These are phyloP conservation scores for Elegia similella DNA, from an alignment of 2,888 invertebrate genomes.

Conservation along the genomic window DNA sequence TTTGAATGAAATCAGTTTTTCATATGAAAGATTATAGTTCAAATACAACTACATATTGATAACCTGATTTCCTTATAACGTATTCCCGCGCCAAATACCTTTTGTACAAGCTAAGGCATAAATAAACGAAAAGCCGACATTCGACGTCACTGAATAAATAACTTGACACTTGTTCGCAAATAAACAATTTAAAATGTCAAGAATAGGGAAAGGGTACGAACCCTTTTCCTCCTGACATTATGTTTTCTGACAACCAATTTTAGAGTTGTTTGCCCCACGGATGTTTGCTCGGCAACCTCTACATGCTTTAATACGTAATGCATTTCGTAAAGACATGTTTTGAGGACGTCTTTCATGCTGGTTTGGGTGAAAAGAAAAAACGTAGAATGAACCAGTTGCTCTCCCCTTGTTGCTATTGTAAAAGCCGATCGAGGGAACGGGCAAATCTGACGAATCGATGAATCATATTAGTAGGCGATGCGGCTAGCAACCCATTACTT, in stretches of 20 bases:
- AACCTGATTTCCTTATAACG: neutral
- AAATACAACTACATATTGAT: neutral
- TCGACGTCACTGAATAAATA: constrained; percentile 67
- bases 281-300: constrained; percentile 21
- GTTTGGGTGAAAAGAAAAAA: no score
- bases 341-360: no score
- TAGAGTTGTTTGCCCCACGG: constrained; percentile 53
- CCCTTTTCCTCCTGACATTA: constrained; percentile 71
- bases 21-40: no score
- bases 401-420: no score
- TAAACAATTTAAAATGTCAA: constrained; percentile 82
- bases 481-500: no score
- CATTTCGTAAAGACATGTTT: no score
- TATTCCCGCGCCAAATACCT: constrained; percentile 15
- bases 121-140: constrained; percentile 24
- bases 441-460: no score
- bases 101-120: constrained; percentile 21
- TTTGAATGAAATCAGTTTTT: no score
- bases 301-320: neutral
- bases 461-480: no score
- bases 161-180: constrained; percentile 78
- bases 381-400: no score
- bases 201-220: constrained; percentile 73
- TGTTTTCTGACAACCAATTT: constrained; percentile 76
- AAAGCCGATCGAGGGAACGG: no score